Evolutionary conservation across 2,888 invertebrate species (phyloP).

Genomic region (Dynastes tityus): DNA sequence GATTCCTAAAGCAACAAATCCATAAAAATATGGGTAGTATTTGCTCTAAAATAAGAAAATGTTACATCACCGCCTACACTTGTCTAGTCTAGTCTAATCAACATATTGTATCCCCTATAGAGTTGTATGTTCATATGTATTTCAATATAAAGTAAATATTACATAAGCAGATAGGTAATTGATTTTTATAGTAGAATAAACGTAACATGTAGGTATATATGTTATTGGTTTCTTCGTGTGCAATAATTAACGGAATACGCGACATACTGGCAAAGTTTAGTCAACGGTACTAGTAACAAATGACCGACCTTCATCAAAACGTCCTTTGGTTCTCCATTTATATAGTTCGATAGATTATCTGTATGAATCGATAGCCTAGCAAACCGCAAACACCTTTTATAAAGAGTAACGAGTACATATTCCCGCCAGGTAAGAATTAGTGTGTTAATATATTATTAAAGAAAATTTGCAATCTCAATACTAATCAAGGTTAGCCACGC

Average conservation of each 20-base stretch:
- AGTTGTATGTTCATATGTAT: too few species aligned
- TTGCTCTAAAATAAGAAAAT: too few species aligned
- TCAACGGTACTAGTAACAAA: constrained; percentile 27
- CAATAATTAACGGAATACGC: neutral
- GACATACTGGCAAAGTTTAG: constrained; percentile 13
- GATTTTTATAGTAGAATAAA: neutral
- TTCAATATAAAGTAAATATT: too few species aligned
- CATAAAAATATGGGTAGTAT: too few species aligned
- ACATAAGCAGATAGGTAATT: too few species aligned
- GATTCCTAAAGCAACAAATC: too few species aligned
- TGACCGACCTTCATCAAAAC: constrained; percentile 10
- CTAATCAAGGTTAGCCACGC: too few species aligned
- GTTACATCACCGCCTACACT: too few species aligned
- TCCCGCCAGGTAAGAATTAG: neutral
- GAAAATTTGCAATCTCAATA: too few species aligned
- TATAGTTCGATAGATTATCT: neutral
- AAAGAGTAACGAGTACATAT: neutral
- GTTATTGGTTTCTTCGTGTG: too few species aligned
- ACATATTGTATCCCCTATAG: too few species aligned
- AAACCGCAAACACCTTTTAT: neutral
- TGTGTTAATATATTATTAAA: neutral
- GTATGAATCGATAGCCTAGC: neutral
- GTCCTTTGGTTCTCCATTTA: constrained; percentile 35
- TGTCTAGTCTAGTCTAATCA: too few species aligned
- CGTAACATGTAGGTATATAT: neutral